Evolutionary conservation across 2,113 vertebrate genomes (phyloP), one percentile per base, ranked within the genome.

Genomic region (Bambusicola thoracicus): DNA sequence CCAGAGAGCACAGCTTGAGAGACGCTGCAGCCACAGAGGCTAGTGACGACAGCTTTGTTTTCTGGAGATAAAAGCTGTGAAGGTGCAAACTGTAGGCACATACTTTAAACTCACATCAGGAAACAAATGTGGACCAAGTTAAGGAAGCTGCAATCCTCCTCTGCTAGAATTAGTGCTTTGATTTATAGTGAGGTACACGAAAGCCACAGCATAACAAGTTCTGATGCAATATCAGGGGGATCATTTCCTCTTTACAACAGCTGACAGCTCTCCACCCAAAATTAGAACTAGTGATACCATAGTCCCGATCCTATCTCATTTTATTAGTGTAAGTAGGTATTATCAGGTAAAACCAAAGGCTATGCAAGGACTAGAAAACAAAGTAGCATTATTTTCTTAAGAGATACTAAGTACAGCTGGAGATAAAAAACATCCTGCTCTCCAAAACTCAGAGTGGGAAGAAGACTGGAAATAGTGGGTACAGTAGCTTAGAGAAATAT

Each of bases 81-180:
- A 66, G 30, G 85, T 34, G 24, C 19, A 58, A 16, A 51, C 70
- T 67, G 55, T 59, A n/a, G 2, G 13, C 24, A 41, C 62, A 1
- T 72, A 87, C 49, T 93, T 90, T 46, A 74, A 83, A 86, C 55
- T 21, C 49, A 36, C 8, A 20, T 84, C 61, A 79, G 56, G 69
- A 78, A 93, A 84, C 65, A 89, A 93, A 90, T 44, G 24, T 65
- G 80, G 88, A 81, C 88, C 65, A 70, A 53, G 68, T 89, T 87
- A 49, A 85, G 40, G 34, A 13, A 79, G 36, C 32, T 30, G 15
- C 51, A 59, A 87, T 95, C 75, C 58, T 92, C 81, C 62, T 36
- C 44, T 55, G 41, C 63, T 61, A 70, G 43, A 68, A 70, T 18
- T 27, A 88, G 41, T 32, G 9, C 73, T 25, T 62, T 85, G 9